phyloP scores from a whole-genome alignment of 2,888 invertebrate species.

The Pelosia muscerda region DNA sequence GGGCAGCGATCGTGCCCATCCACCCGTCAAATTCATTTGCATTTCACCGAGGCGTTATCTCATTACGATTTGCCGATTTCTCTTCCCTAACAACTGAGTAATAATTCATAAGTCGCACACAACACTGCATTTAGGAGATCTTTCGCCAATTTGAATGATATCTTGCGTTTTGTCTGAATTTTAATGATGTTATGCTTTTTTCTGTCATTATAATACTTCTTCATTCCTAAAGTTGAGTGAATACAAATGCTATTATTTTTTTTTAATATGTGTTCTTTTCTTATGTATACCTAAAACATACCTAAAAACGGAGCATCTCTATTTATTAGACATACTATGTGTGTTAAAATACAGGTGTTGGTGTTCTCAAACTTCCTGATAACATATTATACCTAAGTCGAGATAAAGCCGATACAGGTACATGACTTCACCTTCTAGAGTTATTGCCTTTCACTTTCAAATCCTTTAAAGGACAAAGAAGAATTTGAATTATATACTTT shows the following conservation, averaged over 20 bases:
- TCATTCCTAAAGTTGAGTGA: neutral
- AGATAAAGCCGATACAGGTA: too few species aligned
- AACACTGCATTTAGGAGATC: constrained; percentile 44
- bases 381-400: neutral
- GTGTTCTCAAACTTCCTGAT: neutral
- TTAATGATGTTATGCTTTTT: neutral
- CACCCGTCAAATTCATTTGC: constrained; percentile 76
- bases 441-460: neutral
- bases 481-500: neutral
- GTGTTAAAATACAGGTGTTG: neutral
- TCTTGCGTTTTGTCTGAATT: neutral
- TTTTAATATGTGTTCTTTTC: neutral
- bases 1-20: constrained; percentile 53
- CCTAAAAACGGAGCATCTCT: too few species aligned
- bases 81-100: constrained; percentile 57
- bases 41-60: constrained; percentile 74
- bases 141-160: constrained; percentile 17
- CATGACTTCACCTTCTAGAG: neutral
- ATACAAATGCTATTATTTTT: too few species aligned
- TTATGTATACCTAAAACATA: too few species aligned
- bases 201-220: neutral
- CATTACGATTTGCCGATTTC: constrained; percentile 72
- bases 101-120: constrained; percentile 64
- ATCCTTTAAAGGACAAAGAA: neutral
- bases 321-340: too few species aligned